Percentiles rank a stretch among this genome's conserved stretches.
These are phyloP conservation scores for Brachystomella parvula DNA, from an alignment of 1,140 invertebrate species.

Conservation along the genomic window DNA sequence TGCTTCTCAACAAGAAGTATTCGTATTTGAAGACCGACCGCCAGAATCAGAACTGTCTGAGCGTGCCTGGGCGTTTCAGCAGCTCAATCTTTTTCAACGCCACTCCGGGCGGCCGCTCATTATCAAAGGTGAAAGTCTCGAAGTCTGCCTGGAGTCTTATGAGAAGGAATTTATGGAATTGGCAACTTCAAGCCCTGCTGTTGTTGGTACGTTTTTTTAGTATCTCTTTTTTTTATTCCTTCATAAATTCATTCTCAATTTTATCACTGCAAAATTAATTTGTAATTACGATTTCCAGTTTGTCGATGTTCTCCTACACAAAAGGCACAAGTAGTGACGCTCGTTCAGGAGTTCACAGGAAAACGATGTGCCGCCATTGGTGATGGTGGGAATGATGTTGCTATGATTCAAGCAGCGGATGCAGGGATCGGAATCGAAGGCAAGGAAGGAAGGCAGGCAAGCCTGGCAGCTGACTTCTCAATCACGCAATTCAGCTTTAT, in stretches of 20 bases:
- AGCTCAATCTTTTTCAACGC: conserved; percentile 80
- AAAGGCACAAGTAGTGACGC: conserved; percentile 87
- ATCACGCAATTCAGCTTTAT: conserved; percentile 86
- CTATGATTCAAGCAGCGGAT: conserved; percentile 62
- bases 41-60: conserved; percentile 42
- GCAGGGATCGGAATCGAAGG: conserved; percentile 94
- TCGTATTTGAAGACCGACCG: conserved; percentile 44
- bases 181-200: conserved; percentile 82
- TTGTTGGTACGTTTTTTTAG: conserved; percentile 70
- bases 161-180: conserved; percentile 92
- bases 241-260: conserved; percentile 53
- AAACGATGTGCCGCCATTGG: conserved; percentile 53
- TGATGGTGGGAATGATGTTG: conserved; percentile 57
- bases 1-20: conserved; percentile 63
- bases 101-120: conserved; percentile 82
- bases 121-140: conserved; percentile 85
- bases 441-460: conserved; percentile 87
- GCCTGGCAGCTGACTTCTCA: conserved; percentile 97
- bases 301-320: conserved; percentile 95
- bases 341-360: conserved; percentile 81
- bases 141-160: conserved; percentile 86
- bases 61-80: conserved; percentile 80
- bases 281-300: neutral
- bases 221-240: too few species aligned
- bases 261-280: neutral